These are phyloP conservation scores for Clarias laeviceps DNA, from an alignment of 2,797 vertebrate species.

Conservation along the genomic window DNA sequence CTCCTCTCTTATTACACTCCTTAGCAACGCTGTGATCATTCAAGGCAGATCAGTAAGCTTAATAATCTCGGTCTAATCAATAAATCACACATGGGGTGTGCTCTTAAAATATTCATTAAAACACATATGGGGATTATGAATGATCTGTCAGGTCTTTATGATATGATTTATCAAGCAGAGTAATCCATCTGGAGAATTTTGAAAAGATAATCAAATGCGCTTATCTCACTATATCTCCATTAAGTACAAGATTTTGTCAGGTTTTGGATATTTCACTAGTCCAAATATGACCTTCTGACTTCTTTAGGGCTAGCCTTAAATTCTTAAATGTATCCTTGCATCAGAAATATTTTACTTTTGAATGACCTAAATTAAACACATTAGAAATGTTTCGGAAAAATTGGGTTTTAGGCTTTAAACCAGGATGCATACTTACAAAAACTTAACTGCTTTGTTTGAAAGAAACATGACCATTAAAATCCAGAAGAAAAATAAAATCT, in stretches of 20 bases:
- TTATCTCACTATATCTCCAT: neutral
- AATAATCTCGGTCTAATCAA: neutral
- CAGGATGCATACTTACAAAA: too few relatives aligned
- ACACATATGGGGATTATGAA: neutral
- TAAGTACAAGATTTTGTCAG: neutral
- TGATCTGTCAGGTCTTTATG: neutral
- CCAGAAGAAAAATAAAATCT: too few relatives aligned
- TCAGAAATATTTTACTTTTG: neutral
- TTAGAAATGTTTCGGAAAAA: neutral
- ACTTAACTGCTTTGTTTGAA: neutral
- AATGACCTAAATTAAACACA: neutral
- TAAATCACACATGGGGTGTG: slow-evolving; percentile 1
- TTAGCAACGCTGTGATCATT: neutral
- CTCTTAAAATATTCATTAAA: slow-evolving; percentile 2
- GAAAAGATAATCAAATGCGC: neutral
- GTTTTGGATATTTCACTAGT: neutral
- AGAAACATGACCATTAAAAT: neutral
- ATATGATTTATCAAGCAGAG: neutral
- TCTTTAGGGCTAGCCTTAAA: neutral
- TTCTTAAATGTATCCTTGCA: neutral
- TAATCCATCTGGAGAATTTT: neutral
- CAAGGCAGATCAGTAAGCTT: neutral
- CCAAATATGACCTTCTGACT: neutral
- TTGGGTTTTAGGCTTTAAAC: neutral
- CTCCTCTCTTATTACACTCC: neutral